A percentile compares a stretch with the other conserved stretches of the same genome.
These are phyloP conservation scores for Myanophis thanlyinensis DNA, from an alignment of 2,113 vertebrate species.

Conservation along the genomic window DNA sequence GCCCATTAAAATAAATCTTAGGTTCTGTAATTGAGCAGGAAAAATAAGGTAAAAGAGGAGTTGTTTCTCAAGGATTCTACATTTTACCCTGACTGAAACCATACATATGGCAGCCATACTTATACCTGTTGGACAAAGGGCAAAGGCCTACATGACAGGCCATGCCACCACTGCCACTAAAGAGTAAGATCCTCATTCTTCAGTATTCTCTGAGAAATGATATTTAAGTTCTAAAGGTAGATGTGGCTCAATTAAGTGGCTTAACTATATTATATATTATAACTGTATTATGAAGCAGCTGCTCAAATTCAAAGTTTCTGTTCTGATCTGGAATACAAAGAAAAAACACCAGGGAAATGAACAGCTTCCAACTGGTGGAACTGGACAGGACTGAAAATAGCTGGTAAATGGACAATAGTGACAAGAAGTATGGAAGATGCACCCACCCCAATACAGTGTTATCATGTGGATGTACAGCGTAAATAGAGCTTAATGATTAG, in stretches of 20 bases:
- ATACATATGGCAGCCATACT: too few species aligned
- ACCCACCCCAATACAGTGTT: neutral
- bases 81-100: neutral
- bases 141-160: neutral
- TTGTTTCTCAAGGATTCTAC: neutral
- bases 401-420: neutral
- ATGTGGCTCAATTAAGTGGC: neutral
- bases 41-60: neutral
- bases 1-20: neutral
- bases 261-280: neutral
- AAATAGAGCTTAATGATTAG: neutral
- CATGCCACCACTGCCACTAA: too few species aligned
- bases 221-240: neutral
- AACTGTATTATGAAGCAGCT: neutral
- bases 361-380: neutral
- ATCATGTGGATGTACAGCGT: neutral
- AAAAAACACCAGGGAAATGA: neutral
- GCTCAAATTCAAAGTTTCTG: neutral
- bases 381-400: neutral
- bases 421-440: neutral
- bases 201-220: neutral
- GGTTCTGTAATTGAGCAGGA: neutral
- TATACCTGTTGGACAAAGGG: neutral
- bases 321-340: neutral
- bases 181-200: neutral